Base-by-base conservation (phyloP, 35 echinoderm and acorn worm genomes). In the Ophioderma brevispina region DNA sequence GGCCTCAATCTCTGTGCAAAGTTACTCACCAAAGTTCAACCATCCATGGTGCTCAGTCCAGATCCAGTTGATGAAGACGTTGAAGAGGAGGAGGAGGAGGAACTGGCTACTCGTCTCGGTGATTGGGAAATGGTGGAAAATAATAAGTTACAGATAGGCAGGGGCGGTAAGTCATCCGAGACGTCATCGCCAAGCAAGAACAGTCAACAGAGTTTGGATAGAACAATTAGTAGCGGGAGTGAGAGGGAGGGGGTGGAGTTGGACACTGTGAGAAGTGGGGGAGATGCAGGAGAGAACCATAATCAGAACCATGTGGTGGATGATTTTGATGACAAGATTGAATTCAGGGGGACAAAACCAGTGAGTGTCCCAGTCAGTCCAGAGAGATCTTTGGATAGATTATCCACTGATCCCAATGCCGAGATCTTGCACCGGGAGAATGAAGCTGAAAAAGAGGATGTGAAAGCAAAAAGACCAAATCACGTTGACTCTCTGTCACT, bases 11-110 rank as follows among this genome's bases (percentile, higher is more conserved):
- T 98, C 36, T 98, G 96, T 83, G 43, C 55, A 38, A 98, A 98
- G 87, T 82, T 98, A 18, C 93, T 98, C 81, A 98, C 96, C 59
- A 98, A 98, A 79, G 97, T 99, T 23, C 97, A 95, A 34, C 97
- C 97, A 52, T 99, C 97, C 31, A 99, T 99, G 97, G 97, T 95
- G 4, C 89, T 87, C 25, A 97, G 92, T 55, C 95, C 94, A 0
- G n/a, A 96, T 32, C 91, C 89, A 3, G 33, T 84, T 33, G 89
- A 91, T 3, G 59, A 70, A 70, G 59, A 70, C 10, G 2, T 70
- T 8, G 59, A 70, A 70, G 90, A 96, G 5, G 82, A 56, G 18
- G 81, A 89, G 3, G 39, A 92, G 46, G 84, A 82, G 83, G n/a
- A n/a, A n/a, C n/a, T n/a, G n/a, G n/a, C n/a, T n/a, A n/a, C n/a